A percentile compares a stretch with the other conserved stretches of the same genome.
These are phyloP conservation scores for Coelinius sp. DNA, from an alignment of 2,888 invertebrate genomes.

Conservation along the genomic window DNA sequence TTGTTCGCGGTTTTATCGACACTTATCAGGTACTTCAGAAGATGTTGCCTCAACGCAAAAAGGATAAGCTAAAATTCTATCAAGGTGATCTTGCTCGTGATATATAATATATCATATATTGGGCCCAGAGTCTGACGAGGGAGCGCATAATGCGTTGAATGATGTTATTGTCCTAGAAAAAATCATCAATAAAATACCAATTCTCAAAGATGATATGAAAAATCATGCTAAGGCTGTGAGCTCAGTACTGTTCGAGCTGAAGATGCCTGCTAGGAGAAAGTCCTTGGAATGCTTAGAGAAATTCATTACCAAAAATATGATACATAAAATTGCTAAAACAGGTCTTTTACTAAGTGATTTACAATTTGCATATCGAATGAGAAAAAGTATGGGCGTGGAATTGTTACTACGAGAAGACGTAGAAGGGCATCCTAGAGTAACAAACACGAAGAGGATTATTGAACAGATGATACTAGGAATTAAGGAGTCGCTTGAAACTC, in stretches of 20 bases:
- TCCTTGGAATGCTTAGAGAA: not conserved
- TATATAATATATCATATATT: too few species aligned
- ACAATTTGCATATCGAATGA: not conserved
- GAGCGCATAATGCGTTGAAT: not conserved
- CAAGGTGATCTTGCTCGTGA: not conserved
- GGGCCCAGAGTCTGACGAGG: not conserved
- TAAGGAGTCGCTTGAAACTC: not conserved
- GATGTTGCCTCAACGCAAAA: not conserved
- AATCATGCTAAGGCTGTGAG: not conserved
- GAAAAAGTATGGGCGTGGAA: not conserved
- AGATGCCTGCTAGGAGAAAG: not conserved
- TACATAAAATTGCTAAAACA: not conserved
- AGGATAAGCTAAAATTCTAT: not conserved
- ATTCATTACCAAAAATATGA: not conserved
- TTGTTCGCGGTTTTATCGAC: not conserved
- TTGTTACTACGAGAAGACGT: not conserved
- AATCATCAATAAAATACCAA: not conserved
- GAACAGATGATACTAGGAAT: not conserved
- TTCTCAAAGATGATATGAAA: not conserved
- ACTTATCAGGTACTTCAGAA: not conserved
- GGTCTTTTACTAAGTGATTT: not conserved
- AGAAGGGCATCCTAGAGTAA: not conserved
- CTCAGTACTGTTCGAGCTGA: not conserved
- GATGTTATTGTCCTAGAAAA: not conserved
- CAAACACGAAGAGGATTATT: not conserved